These are phyloP conservation scores for Esox niger DNA, from an alignment of 2,113 vertebrate species.

Conservation along the genomic window DNA sequence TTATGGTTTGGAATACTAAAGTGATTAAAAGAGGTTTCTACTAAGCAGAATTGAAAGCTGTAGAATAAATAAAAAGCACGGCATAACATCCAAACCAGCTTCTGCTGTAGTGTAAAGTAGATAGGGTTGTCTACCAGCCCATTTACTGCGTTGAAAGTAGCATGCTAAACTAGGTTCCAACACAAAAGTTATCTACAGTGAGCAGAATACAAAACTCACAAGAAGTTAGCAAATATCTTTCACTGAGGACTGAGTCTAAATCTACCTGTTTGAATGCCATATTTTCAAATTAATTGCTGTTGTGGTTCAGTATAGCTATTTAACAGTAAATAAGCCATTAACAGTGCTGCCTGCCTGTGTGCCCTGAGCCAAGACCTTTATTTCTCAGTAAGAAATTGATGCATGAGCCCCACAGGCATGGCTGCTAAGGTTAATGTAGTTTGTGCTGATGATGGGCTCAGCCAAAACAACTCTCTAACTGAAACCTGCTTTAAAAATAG, in stretches of 20 bases:
- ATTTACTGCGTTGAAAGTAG: too few relatives aligned
- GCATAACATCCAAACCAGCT: conserved; percentile 10
- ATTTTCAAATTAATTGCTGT: conserved; percentile 73
- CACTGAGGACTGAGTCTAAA: too few relatives aligned
- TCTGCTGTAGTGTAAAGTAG: conserved; percentile 33
- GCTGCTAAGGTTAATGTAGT: conserved; percentile 71
- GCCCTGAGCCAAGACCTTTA: conserved; percentile 66
- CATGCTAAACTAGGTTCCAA: too few relatives aligned
- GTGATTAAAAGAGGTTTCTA: conserved; percentile 23
- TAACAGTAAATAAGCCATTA: conserved; percentile 78
- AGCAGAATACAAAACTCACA: too few relatives aligned
- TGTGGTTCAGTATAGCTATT: conserved; percentile 68
- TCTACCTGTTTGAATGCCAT: conserved; percentile 37
- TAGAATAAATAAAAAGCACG: conserved; percentile 19
- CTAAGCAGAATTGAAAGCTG: not conserved
- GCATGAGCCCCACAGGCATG: conserved; percentile 62
- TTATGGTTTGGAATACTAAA: not conserved
- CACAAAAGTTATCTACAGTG: too few relatives aligned
- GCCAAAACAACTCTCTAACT: conserved; percentile 26
- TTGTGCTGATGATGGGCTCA: conserved; percentile 59
- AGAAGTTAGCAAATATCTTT: too few relatives aligned
- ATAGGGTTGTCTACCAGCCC: too few relatives aligned
- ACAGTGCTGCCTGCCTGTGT: conserved; percentile 61
- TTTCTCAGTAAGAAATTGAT: conserved; percentile 72
- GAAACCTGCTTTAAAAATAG: conserved; percentile 4